Evolutionary conservation across 2,888 invertebrate species (phyloP), one percentile per base, ranked within the genome.

Genomic region (Cerastis rubricosa): DNA sequence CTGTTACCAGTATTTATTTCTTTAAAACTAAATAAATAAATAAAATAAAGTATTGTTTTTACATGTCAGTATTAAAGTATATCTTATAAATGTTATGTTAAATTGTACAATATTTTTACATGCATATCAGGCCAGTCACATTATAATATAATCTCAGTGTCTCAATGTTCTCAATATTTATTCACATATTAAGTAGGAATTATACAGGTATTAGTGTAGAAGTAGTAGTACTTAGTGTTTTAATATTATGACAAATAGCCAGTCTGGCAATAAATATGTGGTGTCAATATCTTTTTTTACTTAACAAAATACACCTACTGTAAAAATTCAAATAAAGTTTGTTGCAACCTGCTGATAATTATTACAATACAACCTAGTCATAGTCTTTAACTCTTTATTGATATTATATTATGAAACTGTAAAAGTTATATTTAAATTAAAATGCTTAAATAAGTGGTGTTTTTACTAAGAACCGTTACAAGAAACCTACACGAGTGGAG

Each of bases 121-220:
- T n/a, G n/a, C n/a, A n/a, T n/a, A n/a, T n/a, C n/a, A n/a, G n/a
- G n/a, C n/a, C n/a, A n/a, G 17, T 72, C 29, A 25, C 51, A 22
- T 22, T 51, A 51, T 9, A 9, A 49, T 49, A 51, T 9, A 51
- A 51, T 51, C 22, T 51, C 22, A 43, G 40, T 40, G 40, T 45
- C 45, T 45, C 45, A 22, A 51, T 22, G 11, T 12, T 43, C n/a
- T 61, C 3, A 74, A 61, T 74, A 74, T 54, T 47, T 78, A 49
- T 49, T 49, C 40, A 47, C 47, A 47, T 40, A 45, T 5, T 71
- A 25, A 25, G 43, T 63, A 76, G 51, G 49, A 7, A 47, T 40
- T 43, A 29, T n/a, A 49, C 14, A 29, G 67, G 22, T 19, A 59
- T 40, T 43, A 43, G 11, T 47, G 29, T 49, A 68, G 19, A 17